Base-by-base conservation (phyloP, 2,888 invertebrate genomes). In the Pachydiplax longipennis region DNA sequence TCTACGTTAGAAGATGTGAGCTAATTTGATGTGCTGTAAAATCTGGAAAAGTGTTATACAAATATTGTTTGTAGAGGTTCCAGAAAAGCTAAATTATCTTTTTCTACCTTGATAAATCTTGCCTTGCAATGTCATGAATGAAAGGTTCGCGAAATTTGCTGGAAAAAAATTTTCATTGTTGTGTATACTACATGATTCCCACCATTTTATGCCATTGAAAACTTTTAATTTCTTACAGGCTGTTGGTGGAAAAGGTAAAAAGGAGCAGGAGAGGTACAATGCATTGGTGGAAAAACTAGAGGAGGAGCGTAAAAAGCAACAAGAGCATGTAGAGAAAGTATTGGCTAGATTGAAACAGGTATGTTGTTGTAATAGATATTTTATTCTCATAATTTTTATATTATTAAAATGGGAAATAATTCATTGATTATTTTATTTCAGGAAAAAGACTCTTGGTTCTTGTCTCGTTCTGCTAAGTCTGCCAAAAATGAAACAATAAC, bases 401-500 rank as follows among this genome's bases (percentile, higher is more conserved):
- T 31, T 73, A 48, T 48, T 13, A 10, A 48, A 6, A 10, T 48
- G 10, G 10, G 1, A 48, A 48, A 13, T 48, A 48, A 13, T 48
- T 48, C 48, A 48, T 53, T 53, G 15, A 18, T 53, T 18, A 53
- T 18, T 18, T 1, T 53, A 18, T 53, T 92, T 92, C 96, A 97
- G 94, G 98, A 98, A 93, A 98, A 98, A 93, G 96, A 96, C 93
- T 95, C 96, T 82, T 98, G 98, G 98, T 98, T 98, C 94, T 95
- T 97, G 65, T 96, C 97, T 80, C 96, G 97, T 92, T 96, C 97
- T 81, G 97, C 96, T 90, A 98, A 98, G 94, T 97, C 97, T 1
- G 98, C 98, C 90, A 99, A 98, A 94, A 99, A 98, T 94, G 99
- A 99, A 94, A 98, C 98, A 0, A 98, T 99, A 91, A 99, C 99